A percentile compares a stretch with the other conserved stretches of the same genome.
Conservation (phyloP, 2,797 vertebrate genomes). For the Thaleichthys pacificus region DNA sequence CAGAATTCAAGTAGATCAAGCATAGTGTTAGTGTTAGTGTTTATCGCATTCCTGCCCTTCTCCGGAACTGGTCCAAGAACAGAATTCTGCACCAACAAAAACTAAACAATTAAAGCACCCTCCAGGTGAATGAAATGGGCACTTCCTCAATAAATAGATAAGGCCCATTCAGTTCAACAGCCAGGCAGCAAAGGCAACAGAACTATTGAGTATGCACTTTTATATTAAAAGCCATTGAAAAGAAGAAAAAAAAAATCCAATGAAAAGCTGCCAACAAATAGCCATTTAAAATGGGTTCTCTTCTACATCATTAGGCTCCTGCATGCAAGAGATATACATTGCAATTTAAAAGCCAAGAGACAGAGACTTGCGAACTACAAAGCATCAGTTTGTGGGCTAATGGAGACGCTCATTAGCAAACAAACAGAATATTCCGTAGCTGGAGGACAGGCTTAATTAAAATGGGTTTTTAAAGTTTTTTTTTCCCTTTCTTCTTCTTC, state of each 20-base stretch:
- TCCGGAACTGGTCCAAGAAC: too few species aligned
- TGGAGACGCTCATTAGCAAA: constrained; percentile 54
- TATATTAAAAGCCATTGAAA: constrained; percentile 14
- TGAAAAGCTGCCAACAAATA: constrained; percentile 13
- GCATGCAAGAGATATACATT: constrained; percentile 23
- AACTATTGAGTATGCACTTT: neutral
- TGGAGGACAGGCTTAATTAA: constrained; percentile 45
- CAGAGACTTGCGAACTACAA: constrained; percentile 39
- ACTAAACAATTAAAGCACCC: neutral
- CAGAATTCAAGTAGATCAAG: too few species aligned
- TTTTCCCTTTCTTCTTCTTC: neutral
- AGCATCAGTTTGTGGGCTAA: constrained; percentile 37
- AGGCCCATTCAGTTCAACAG: constrained; percentile 23
- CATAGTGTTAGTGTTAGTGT: too few species aligned
- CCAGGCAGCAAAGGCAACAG: constrained; percentile 3
- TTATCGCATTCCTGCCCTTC: too few species aligned
- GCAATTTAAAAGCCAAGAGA: constrained; percentile 47
- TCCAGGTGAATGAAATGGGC: constrained; percentile 10
- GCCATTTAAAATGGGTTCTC: constrained; percentile 8
- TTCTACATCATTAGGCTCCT: constrained; percentile 19
- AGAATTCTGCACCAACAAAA: too few species aligned
- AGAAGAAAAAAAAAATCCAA: constrained; percentile 10
- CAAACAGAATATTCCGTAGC: constrained; percentile 39
- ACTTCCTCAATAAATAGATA: constrained; percentile 11
- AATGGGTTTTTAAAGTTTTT: neutral